Conservation (phyloP, 2,113 vertebrate species). For the Antechinus flavipes region DNA sequence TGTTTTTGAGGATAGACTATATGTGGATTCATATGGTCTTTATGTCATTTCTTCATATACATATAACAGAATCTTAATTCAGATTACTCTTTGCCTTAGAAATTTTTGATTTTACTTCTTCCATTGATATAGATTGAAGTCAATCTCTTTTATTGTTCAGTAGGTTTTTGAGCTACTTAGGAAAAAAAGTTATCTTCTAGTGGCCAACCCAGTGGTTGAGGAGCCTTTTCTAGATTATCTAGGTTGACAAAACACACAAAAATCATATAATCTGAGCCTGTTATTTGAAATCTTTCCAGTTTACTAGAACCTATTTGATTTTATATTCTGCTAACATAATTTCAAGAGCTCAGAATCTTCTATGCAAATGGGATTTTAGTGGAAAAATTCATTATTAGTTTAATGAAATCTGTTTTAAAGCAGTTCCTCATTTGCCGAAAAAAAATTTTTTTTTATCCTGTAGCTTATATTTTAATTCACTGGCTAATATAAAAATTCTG, state of each 20-base stretch:
- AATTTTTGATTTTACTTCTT: not conserved
- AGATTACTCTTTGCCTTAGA: not conserved
- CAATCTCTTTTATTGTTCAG: not conserved
- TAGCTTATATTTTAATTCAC: constrained; percentile 17
- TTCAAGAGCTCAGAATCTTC: not conserved
- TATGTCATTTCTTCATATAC: not conserved
- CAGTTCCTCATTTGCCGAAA: not conserved
- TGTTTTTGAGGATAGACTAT: not conserved
- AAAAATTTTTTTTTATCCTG: not conserved
- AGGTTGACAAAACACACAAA: not conserved
- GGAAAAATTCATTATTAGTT: not conserved
- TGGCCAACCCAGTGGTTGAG: not conserved
- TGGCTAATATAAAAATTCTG: constrained; percentile 15
- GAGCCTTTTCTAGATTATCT: not conserved
- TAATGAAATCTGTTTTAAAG: not conserved
- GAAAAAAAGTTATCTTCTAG: not conserved
- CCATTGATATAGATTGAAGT: not conserved
- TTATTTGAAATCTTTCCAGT: not conserved
- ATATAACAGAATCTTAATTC: not conserved
- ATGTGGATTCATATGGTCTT: not conserved
- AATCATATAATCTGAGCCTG: not conserved
- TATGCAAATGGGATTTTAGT: not conserved
- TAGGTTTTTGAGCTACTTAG: not conserved
- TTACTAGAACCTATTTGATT: not conserved
- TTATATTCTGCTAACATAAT: not conserved